A percentile compares a stretch with the other conserved stretches of the same genome.
Conservation (phyloP, 2,888 invertebrate species). For the Chrysodeixis includens region DNA sequence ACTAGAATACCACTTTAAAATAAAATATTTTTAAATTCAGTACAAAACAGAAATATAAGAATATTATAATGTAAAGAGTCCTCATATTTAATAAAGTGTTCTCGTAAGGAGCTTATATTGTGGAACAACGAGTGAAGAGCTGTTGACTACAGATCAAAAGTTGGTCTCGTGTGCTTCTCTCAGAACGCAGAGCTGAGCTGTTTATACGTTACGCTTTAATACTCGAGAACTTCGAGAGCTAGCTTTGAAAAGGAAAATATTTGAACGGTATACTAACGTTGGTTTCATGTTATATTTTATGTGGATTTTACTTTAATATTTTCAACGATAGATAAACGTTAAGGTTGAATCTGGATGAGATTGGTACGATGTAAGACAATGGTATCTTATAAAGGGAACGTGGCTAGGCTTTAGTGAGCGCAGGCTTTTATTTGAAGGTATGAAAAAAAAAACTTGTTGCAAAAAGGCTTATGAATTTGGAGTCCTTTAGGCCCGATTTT, state of each 20-base stretch:
- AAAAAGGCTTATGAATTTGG: too few relatives aligned
- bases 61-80: background rate
- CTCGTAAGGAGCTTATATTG: slow-evolving; percentile 6
- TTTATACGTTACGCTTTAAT: background rate
- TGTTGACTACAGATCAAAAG: slow-evolving; percentile 10
- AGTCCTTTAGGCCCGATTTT: too few relatives aligned
- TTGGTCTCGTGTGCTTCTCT: background rate
- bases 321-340: too few relatives aligned
- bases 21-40: slow-evolving; percentile 3
- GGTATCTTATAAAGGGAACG: too few relatives aligned
- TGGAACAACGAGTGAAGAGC: slow-evolving; percentile 6
- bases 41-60: background rate
- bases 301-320: background rate
- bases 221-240: background rate
- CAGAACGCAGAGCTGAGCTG: slow-evolving; percentile 4
- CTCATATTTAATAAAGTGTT: slow-evolving; percentile 4
- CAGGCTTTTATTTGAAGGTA: too few relatives aligned
- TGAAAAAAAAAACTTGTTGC: too few relatives aligned
- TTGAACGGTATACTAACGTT: background rate
- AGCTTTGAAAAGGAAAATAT: slow-evolving; percentile 1
- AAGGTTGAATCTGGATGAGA: too few relatives aligned
- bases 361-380: too few relatives aligned
- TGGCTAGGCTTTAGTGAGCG: too few relatives aligned
- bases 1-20: too few relatives aligned
- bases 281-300: background rate